A percentile compares a stretch with the other conserved stretches of the same genome.
These are phyloP conservation scores for Chydorus sphaericus DNA, from an alignment of 2,888 invertebrate species.

Conservation along the genomic window DNA sequence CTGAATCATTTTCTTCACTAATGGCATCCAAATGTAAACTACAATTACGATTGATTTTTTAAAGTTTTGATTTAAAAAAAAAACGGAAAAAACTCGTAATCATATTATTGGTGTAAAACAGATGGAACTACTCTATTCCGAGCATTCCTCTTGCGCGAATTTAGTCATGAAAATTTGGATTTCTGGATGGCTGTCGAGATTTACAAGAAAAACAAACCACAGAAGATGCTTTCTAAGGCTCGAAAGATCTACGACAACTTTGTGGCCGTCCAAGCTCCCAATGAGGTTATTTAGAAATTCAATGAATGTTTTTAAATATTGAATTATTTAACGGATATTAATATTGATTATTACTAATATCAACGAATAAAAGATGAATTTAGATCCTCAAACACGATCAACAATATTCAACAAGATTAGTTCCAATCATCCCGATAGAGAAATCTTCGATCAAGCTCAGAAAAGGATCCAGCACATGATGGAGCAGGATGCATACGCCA, in stretches of 20 bases:
- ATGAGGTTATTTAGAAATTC: conserved; percentile 39
- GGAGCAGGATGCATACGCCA: conserved; percentile 38
- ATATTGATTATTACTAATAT: too few relatives aligned
- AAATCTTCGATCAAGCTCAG: conserved; percentile 37
- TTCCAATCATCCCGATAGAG: conserved; percentile 27
- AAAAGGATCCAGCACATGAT: conserved; percentile 36
- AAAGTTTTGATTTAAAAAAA: too few relatives aligned
- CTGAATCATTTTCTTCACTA: conserved; percentile 33
- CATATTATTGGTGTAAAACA: too few relatives aligned
- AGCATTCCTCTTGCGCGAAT: conserved; percentile 37
- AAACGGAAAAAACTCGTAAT: too few relatives aligned
- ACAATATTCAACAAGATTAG: conserved; percentile 29
- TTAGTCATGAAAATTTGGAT: conserved; percentile 41
- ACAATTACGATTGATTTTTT: too few relatives aligned
- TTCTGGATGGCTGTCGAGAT: conserved; percentile 41
- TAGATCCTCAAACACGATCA: conserved; percentile 36
- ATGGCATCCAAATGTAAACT: conserved; percentile 36
- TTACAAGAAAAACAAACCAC: conserved; percentile 30
- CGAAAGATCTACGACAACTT: conserved; percentile 36
- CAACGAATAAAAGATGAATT: conserved; percentile 34
- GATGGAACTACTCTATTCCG: conserved; percentile 38
- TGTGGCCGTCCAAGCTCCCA: conserved; percentile 36
- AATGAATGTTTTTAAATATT: conserved; percentile 32
- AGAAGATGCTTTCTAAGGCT: conserved; percentile 29
- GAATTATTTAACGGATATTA: conserved; percentile 26